Base-by-base conservation (phyloP, 2,113 vertebrate species). In the Toxostoma redivivum region DNA sequence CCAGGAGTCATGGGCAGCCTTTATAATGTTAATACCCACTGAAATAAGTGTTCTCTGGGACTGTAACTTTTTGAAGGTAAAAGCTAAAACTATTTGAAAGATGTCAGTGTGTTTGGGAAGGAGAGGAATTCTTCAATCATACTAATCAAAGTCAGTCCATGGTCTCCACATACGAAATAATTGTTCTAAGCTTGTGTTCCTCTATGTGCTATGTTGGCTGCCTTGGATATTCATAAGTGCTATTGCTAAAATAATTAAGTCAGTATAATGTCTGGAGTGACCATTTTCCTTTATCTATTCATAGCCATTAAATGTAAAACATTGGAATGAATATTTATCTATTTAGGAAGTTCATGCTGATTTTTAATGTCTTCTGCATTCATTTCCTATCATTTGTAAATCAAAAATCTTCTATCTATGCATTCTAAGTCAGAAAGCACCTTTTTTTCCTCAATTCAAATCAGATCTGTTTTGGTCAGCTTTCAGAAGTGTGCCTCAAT, bases 381-480 rank as follows among this genome's bases (percentile, higher is more conserved):
- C 20, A 22, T 64, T 77, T 69, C 7, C 44, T 30, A 22, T 58
- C 10, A 4, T 31, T 42, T 71, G 22, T 81, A 69, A 54, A 76
- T 24, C 5, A 82, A 58, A 88, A 51, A 28, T 47, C 22, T 84
- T 64, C 28, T 47, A 21, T 23, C 22, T 51, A 51, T 80, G 23
- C 27, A 13, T 19, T 16, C 47, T 25, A 58, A 76, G 18, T 82
- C 54, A 58, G 37, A 67, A 82, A 51, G 19, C 1, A 5, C 7
- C 3, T 56, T 91, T 88, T 79, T 28, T 35, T 21, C 44, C n/a
- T 84, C 13, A 45, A 35, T 86, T 93, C 33, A 53, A 48, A 88
- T 78, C 81, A 99, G 98, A 93, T 99, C 98, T 91, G 97, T 99
- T 35, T 99, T 99, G 13, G 86, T 99, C 90, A 99, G 99, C 94